phyloP scores from a whole-genome alignment of 1,140 invertebrate genomes.

The Halesus radiatus region DNA sequence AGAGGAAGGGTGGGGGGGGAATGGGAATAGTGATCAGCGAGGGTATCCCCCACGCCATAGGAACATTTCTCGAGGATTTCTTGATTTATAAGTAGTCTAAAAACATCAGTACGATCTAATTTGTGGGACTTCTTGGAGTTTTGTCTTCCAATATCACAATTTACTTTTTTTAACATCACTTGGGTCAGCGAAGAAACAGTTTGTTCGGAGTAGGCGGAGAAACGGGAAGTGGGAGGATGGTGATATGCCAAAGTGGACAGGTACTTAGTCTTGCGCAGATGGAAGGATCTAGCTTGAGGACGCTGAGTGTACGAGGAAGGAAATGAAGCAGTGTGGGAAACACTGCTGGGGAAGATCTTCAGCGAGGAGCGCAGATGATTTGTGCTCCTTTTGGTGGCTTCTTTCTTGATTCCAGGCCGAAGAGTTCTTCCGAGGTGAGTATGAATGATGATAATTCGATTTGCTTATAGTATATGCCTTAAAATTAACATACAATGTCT shows the following conservation, averaged over 20 bases:
- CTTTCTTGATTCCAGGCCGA: not conserved
- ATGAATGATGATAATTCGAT: slow-evolving; percentile 45
- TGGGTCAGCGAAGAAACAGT: slow-evolving; percentile 11
- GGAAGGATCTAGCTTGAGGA: slow-evolving; percentile 32
- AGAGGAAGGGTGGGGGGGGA: slow-evolving; percentile 14
- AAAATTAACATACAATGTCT: slow-evolving; percentile 54
- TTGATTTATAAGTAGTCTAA: slow-evolving; percentile 38
- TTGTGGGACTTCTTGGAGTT: slow-evolving; percentile 44
- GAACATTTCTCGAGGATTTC: slow-evolving; percentile 53
- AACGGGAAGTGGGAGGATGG: slow-evolving; percentile 5
- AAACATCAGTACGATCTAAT: slow-evolving; percentile 40
- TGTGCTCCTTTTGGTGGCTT: not conserved
- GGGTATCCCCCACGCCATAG: slow-evolving; percentile 30
- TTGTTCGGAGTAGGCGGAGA: slow-evolving; percentile 4
- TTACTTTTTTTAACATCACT: slow-evolving; percentile 29
- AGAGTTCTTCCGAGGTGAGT: slow-evolving; percentile 22
- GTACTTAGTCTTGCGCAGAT: slow-evolving; percentile 40
- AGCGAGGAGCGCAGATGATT: not conserved
- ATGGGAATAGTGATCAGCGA: slow-evolving; percentile 14
- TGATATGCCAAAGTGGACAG: slow-evolving; percentile 40
- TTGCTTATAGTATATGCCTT: slow-evolving; percentile 53
- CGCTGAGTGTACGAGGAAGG: slow-evolving; percentile 26
- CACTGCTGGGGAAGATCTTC: not conserved
- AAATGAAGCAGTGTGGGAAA: slow-evolving; percentile 10
- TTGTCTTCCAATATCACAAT: slow-evolving; percentile 45